Base-by-base conservation (phyloP, 2,888 invertebrate genomes). In the Cerceris rybyensis region DNA sequence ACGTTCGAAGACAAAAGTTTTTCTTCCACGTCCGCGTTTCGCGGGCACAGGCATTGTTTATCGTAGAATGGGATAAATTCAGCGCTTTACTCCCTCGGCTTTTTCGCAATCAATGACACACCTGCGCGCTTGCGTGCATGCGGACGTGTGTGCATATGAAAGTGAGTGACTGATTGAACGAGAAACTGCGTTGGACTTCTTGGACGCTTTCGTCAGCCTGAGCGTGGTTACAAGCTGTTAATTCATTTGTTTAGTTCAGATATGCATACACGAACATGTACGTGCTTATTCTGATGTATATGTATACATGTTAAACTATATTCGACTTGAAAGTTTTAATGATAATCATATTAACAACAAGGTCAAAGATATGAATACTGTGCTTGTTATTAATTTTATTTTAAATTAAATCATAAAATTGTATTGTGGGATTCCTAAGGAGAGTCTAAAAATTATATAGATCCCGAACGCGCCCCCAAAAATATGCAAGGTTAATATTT, bases 41-140 rank as follows among this genome's bases (percentile, higher is more conserved):
- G 14, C 14, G 7, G 52, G 52, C 52, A n/a, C 14, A 46, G 6
- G 52, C 14, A 52, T 52, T 52, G 52, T 55, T 16, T 17, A 28
- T 28, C 17, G 17, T 6, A 17, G 55, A 55, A 55, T 55, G 16
- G 11, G 55, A 17, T 16, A 55, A 17, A 55, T 55, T 28, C 55
- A 16, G 55, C 8, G 55, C 1, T 55, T 16, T 55, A 17, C 55
- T 55, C 8, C 7, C 8, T 11, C 28, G 11, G 8, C n/a, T 50
- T 16, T 55, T 55, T 55, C 55, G 11, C 16, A 55, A 55, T 16
- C 55, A 55, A 17, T 55, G 17, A 55, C 28, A 28, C 55, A 17
- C 11, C 46, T 50, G 13, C 7, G 17, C 13, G 55, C 17, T 7
- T 17, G 16, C 55, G 55, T 17, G 7, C 17, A 7, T 11, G 17